Evolutionary conservation across 2,888 invertebrate species (phyloP).

Genomic region (Colletes collaris): DNA sequence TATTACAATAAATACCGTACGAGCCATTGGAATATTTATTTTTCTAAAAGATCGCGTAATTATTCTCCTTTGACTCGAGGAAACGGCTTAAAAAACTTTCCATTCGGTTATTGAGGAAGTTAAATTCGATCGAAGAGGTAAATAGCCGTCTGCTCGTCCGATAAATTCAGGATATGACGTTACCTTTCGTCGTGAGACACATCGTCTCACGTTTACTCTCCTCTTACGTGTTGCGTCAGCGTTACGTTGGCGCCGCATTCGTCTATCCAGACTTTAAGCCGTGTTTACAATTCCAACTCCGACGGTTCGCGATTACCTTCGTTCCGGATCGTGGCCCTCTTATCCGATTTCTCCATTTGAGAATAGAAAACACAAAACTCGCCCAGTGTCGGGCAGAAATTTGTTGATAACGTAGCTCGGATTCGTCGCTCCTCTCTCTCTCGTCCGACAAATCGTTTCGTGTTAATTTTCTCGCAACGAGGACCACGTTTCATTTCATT

Average conservation of each 20-base stretch:
- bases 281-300: slow-evolving; percentile 63
- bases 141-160: slow-evolving; percentile 27
- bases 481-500: not conserved
- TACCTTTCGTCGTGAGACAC: slow-evolving; percentile 62
- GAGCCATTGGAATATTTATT: too few species aligned
- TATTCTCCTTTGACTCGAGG: not conserved
- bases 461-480: not conserved
- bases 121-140: slow-evolving; percentile 27
- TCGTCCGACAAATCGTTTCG: not conserved
- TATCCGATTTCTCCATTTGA: slow-evolving; percentile 42
- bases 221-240: slow-evolving; percentile 79
- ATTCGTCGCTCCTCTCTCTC: slow-evolving; percentile 6
- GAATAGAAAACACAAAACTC: slow-evolving; percentile 26
- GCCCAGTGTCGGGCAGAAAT: slow-evolving; percentile 6
- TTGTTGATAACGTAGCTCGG: not conserved
- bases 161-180: slow-evolving; percentile 53
- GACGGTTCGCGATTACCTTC: slow-evolving; percentile 47
- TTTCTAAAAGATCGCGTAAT: not conserved
- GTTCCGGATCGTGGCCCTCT: slow-evolving; percentile 41
- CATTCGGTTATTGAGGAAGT: slow-evolving; percentile 21
- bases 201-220: slow-evolving; percentile 66
- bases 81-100: not conserved
- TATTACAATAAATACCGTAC: too few species aligned
- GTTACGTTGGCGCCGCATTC: slow-evolving; percentile 78
- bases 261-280: slow-evolving; percentile 68